phyloP scores from a whole-genome alignment of 2,113 vertebrate genomes.

The Galeopterus variegatus region DNA sequence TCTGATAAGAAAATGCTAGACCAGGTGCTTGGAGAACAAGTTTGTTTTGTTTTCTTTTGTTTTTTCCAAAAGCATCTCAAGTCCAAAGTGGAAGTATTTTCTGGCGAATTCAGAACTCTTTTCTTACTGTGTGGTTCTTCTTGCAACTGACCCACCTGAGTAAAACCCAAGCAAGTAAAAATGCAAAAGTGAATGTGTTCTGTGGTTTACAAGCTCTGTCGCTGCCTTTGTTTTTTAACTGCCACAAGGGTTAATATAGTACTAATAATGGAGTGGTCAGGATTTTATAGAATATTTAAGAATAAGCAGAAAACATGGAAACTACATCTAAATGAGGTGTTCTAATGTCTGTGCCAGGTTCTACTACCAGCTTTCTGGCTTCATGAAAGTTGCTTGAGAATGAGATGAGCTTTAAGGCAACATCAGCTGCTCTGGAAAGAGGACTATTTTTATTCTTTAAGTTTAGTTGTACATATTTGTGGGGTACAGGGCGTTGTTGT shows the following conservation, averaged over 20 bases:
- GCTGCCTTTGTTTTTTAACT: background rate
- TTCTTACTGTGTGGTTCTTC: background rate
- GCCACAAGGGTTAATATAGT: background rate
- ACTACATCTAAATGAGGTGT: background rate
- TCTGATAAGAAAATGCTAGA: background rate
- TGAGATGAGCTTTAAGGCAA: background rate
- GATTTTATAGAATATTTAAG: background rate
- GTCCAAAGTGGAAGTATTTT: background rate
- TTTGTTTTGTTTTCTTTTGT: background rate
- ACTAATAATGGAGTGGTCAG: background rate
- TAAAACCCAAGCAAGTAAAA: background rate
- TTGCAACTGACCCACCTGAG: background rate
- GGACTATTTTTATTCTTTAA: too few relatives aligned
- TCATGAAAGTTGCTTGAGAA: background rate
- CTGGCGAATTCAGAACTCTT: background rate
- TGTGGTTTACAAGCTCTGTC: background rate
- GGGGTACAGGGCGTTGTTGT: too few relatives aligned
- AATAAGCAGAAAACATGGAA: background rate
- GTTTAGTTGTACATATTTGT: too few relatives aligned
- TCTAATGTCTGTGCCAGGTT: background rate
- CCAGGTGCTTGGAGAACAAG: background rate
- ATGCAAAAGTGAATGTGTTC: background rate
- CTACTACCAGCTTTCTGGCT: background rate
- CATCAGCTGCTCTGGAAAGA: background rate
- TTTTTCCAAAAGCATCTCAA: background rate